Percentiles rank a stretch among this genome's conserved stretches.
phyloP scores from a whole-genome alignment of 2,797 vertebrate species.

The Otus scops region DNA sequence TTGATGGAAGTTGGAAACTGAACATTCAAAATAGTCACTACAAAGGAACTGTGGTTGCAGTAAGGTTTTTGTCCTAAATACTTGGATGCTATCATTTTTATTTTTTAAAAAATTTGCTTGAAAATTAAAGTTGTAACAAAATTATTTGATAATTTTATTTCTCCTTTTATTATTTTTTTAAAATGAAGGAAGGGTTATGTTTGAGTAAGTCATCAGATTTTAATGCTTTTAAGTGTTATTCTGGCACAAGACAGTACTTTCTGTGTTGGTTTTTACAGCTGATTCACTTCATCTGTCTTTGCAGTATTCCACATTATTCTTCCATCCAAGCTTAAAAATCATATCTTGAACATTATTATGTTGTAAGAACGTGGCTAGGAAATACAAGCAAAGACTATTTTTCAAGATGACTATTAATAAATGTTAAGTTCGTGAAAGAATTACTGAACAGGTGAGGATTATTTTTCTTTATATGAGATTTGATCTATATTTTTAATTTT shows the following conservation, averaged over 20 bases:
- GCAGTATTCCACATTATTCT: neutral
- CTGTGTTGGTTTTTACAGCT: neutral
- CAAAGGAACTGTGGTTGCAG: neutral
- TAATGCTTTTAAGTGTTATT: neutral
- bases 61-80: neutral
- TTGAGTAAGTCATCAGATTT: slow-evolving; percentile 34
- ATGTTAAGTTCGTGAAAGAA: neutral
- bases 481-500: neutral
- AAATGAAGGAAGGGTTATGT: slow-evolving; percentile 10
- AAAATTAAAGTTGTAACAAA: neutral
- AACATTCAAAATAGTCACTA: neutral
- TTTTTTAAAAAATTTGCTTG: neutral
- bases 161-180: neutral
- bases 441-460: neutral
- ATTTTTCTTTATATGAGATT: neutral
- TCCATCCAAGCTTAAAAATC: neutral
- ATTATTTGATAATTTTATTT: neutral
- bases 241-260: neutral
- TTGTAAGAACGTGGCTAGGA: neutral
- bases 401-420: neutral
- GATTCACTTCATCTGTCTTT: neutral
- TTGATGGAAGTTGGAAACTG: neutral
- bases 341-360: neutral
- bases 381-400: slow-evolving; percentile 13
- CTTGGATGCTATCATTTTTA: neutral